phyloP scores from a whole-genome alignment of 2,888 invertebrate genomes.

The Troglohyphantes excavatus region DNA sequence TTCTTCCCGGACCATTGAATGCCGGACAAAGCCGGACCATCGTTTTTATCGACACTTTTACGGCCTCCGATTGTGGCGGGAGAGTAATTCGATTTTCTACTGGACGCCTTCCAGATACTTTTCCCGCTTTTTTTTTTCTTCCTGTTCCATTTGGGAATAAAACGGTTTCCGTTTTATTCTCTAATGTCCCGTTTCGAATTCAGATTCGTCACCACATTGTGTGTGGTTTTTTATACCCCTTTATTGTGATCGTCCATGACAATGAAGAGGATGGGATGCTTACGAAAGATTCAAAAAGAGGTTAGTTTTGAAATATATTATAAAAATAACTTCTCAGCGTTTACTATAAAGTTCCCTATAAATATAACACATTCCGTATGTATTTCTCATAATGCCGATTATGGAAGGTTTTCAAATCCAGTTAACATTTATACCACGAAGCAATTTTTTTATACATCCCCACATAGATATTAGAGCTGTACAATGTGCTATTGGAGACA shows the following conservation, averaged over 20 bases:
- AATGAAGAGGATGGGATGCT: neutral
- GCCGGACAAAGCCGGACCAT: neutral
- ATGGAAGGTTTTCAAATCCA: too few species aligned
- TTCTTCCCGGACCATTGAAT: neutral
- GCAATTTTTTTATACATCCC: too few species aligned
- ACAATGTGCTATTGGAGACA: too few species aligned
- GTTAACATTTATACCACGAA: too few species aligned
- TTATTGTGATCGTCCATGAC: neutral
- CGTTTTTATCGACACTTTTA: constrained; percentile 20
- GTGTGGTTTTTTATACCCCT: neutral
- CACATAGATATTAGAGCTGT: too few species aligned
- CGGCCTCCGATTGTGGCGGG: neutral
- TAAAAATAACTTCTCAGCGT: too few species aligned
- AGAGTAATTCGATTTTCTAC: constrained; percentile 37
- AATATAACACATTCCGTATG: too few species aligned
- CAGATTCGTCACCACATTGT: neutral
- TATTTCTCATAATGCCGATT: too few species aligned
- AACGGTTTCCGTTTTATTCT: neutral
- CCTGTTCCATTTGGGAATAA: neutral
- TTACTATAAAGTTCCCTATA: too few species aligned
- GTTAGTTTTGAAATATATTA: neutral
- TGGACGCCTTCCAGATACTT: constrained; percentile 34
- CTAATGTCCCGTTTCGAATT: neutral
- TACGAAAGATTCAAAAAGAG: neutral
- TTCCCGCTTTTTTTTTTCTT: neutral